Conservation (phyloP, 2,888 invertebrate species). For the Chorisops tibialis region DNA sequence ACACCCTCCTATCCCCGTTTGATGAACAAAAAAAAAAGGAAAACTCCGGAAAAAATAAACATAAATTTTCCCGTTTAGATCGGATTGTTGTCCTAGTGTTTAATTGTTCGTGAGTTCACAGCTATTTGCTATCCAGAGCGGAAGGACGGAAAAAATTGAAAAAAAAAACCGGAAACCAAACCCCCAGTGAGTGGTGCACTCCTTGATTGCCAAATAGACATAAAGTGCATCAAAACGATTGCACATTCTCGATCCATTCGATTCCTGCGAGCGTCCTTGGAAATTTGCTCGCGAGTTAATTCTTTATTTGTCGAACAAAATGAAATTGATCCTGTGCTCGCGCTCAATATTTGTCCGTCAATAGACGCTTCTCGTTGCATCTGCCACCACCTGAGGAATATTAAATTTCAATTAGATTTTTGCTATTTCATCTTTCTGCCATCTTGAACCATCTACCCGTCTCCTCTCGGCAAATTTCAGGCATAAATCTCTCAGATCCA, state of each 20-base stretch:
- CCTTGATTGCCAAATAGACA: background rate
- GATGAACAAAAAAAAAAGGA: slow-evolving; percentile 14
- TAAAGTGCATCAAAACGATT: slow-evolving; percentile 20
- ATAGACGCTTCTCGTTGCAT: slow-evolving; percentile 6
- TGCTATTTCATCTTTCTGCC: too few species aligned
- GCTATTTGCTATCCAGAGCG: slow-evolving; percentile 13
- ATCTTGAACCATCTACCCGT: too few species aligned
- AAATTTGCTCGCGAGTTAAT: background rate
- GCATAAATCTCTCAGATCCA: too few species aligned
- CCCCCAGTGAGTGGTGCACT: background rate
- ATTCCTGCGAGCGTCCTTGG: background rate
- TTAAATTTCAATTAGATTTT: too few species aligned
- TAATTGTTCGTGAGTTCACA: slow-evolving; percentile 30
- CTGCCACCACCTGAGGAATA: too few species aligned
- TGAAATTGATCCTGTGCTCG: slow-evolving; percentile 29
- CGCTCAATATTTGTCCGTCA: slow-evolving; percentile 26
- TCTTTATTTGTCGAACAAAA: slow-evolving; percentile 28
- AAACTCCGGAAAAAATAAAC: slow-evolving; percentile 23
- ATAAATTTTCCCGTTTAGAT: slow-evolving; percentile 29
- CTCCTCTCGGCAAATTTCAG: too few species aligned
- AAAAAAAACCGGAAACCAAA: slow-evolving; percentile 7
- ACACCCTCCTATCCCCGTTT: too few species aligned
- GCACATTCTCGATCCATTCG: background rate
- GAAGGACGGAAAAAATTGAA: slow-evolving; percentile 3
- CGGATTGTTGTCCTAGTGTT: slow-evolving; percentile 20